These are phyloP conservation scores for Scaptomyza flava DNA, from an alignment of 2,888 invertebrate species.

Conservation along the genomic window DNA sequence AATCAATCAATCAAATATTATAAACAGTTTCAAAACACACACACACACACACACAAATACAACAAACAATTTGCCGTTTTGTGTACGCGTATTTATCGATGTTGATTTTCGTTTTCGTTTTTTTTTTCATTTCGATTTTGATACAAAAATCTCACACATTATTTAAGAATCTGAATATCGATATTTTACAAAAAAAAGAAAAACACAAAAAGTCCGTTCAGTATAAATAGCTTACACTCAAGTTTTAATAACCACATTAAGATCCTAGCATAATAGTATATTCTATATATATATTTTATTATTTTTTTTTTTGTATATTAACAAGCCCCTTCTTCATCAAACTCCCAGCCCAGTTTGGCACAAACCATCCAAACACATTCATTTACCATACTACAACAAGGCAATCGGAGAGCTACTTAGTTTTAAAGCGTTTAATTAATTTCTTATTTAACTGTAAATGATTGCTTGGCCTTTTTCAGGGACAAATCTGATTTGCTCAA, in stretches of 20 bases:
- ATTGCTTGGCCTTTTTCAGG: slow-evolving; percentile 15
- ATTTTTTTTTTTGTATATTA: slow-evolving; percentile 25
- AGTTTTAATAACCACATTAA: slow-evolving; percentile 35
- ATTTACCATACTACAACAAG: slow-evolving; percentile 29
- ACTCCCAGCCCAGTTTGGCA: background rate
- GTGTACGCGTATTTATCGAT: background rate
- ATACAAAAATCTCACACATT: slow-evolving; percentile 33
- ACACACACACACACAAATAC: background rate
- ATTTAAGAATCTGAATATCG: slow-evolving; percentile 45
- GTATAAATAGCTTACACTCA: slow-evolving; percentile 38
- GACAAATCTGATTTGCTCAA: slow-evolving; percentile 28
- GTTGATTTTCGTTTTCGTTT: slow-evolving; percentile 16
- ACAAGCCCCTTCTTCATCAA: background rate
- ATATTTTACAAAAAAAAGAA: slow-evolving; percentile 17
- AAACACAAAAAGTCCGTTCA: slow-evolving; percentile 39
- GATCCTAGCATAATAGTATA: slow-evolving; percentile 37
- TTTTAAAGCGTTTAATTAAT: slow-evolving; percentile 26
- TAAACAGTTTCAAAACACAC: background rate
- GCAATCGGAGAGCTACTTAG: slow-evolving; percentile 59
- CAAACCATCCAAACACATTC: slow-evolving; percentile 4
- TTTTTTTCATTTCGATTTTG: slow-evolving; percentile 18
- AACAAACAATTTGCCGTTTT: background rate
- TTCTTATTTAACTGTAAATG: background rate
- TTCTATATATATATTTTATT: background rate
- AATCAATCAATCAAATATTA: slow-evolving; percentile 29